A percentile compares a stretch with the other conserved stretches of the same genome.
phyloP scores from a whole-genome alignment of 2,797 vertebrate species.

The Coregonus ussuriensis region DNA sequence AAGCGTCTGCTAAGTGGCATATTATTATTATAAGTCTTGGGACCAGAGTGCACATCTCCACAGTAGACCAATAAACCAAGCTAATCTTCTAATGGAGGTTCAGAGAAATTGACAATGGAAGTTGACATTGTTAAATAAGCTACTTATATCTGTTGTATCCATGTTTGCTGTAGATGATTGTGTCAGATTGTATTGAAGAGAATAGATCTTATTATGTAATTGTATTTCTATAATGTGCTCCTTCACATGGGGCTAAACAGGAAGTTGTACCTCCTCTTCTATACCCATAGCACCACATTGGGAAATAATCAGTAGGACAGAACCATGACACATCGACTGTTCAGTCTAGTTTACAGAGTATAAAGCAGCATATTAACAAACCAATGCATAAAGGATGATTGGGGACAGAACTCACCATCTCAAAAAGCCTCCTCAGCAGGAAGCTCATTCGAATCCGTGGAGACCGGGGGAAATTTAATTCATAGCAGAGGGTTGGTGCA shows the following conservation, averaged over 20 bases:
- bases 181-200: too few species aligned
- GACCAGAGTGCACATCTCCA: not conserved
- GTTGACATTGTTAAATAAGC: not conserved
- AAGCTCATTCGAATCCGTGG: conserved; percentile 84
- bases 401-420: conserved; percentile 82
- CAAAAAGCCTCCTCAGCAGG: conserved; percentile 84
- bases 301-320: not conserved
- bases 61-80: not conserved
- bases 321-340: not conserved
- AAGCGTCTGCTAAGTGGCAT: too few species aligned
- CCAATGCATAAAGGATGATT: not conserved
- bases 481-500: conserved; percentile 90
- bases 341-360: not conserved
- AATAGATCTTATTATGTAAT: too few species aligned
- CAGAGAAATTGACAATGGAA: not conserved
- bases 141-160: too few species aligned
- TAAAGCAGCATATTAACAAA: not conserved
- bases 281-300: not conserved
- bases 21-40: too few species aligned
- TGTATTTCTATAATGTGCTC: not conserved
- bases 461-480: conserved; percentile 91
- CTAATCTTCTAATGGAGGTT: not conserved
- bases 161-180: too few species aligned
- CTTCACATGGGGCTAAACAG: conserved; percentile 2
- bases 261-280: not conserved